Percentiles rank a stretch among this genome's conserved stretches.
Evolutionary conservation across 92 coral and sea anemone species (phyloP).

Genomic region (Plumapathes pennacea): DNA sequence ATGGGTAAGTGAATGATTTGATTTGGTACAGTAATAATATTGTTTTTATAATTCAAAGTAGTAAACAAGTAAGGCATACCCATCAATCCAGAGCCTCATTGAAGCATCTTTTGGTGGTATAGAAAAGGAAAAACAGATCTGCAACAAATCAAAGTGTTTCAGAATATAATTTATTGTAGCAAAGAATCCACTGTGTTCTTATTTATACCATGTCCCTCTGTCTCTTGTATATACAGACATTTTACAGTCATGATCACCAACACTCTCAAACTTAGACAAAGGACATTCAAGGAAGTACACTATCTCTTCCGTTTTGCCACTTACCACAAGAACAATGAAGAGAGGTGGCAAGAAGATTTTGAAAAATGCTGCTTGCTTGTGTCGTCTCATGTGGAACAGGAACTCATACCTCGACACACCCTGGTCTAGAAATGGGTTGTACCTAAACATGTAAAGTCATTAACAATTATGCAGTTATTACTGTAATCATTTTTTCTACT

Average conservation of each 20-base stretch:
- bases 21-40: too few relatives aligned
- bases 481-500: too few relatives aligned
- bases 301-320: too few relatives aligned
- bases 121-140: constrained; percentile 98
- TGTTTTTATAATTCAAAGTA: too few relatives aligned
- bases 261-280: too few relatives aligned
- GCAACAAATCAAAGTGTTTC: too few relatives aligned
- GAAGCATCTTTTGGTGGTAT: constrained; percentile 99
- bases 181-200: background rate
- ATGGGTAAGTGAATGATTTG: too few relatives aligned
- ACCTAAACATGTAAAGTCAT: too few relatives aligned
- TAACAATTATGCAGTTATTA: too few relatives aligned
- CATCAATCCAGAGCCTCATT: constrained; percentile 99
- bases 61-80: too few relatives aligned
- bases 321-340: constrained; percentile 92
- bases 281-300: background rate
- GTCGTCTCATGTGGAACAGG: constrained; percentile 97
- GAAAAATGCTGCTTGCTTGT: constrained; percentile 96
- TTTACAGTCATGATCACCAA: background rate
- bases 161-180: background rate
- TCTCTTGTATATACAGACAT: background rate
- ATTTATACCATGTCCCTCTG: background rate
- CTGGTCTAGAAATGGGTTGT: constrained; percentile 97
- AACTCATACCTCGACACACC: constrained; percentile 98
- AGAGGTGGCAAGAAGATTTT: constrained; percentile 98